Conservation (phyloP, 2,888 invertebrate species). For the Rhagonycha fulva region DNA sequence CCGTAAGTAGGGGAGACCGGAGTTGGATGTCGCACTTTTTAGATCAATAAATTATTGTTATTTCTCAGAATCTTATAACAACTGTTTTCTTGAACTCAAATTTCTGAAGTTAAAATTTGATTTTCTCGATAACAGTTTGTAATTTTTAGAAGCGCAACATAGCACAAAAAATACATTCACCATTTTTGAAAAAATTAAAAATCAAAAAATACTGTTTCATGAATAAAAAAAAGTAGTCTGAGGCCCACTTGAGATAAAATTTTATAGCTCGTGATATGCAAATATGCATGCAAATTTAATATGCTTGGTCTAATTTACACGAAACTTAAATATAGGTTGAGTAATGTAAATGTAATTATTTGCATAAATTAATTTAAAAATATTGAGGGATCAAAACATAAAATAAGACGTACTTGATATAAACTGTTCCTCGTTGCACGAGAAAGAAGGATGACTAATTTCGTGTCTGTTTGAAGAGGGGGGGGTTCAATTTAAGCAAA, state of each 20-base stretch:
- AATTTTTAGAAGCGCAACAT: no score
- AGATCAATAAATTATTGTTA: no score
- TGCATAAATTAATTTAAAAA: background rate
- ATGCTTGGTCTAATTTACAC: background rate
- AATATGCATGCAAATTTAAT: background rate
- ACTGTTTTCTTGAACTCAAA: no score
- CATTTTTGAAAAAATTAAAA: no score
- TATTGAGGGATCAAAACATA: no score
- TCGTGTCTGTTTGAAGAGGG: background rate
- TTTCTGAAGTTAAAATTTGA: no score
- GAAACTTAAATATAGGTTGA: background rate
- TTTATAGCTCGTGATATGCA: background rate
- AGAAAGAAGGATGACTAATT: background rate
- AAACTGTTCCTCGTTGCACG: background rate
- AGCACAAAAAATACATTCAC: no score
- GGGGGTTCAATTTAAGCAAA: background rate
- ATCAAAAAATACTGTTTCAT: no score
- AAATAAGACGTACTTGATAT: background rate
- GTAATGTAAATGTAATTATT: background rate
- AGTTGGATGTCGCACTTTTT: no score
- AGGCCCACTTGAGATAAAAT: background rate
- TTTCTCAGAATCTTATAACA: no score
- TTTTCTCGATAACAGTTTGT: no score
- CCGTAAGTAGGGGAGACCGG: no score
- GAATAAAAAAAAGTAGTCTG: background rate